Conservation (phyloP, 2,888 invertebrate species). For the Gortyna flavago region DNA sequence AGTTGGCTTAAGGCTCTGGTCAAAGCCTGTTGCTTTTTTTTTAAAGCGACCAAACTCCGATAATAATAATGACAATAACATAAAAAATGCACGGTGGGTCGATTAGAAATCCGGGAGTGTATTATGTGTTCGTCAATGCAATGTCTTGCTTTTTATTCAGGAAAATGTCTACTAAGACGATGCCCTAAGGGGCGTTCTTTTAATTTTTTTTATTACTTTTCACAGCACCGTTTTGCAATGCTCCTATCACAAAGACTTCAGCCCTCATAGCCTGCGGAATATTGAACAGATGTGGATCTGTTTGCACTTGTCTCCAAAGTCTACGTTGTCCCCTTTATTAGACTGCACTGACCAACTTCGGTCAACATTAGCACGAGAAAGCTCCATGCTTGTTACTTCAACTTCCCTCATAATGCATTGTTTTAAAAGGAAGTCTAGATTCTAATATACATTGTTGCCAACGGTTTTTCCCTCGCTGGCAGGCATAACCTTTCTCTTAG, state of each 20-base stretch:
- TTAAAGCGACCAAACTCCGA: not conserved
- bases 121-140: not conserved
- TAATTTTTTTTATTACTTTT: not conserved
- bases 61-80: too few species aligned
- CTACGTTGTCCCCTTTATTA: slow-evolving; percentile 71
- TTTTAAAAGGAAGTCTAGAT: slow-evolving; percentile 56
- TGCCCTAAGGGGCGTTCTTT: not conserved
- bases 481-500: slow-evolving; percentile 58
- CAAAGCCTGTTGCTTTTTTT: not conserved
- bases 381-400: slow-evolving; percentile 61
- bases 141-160: not conserved
- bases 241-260: slow-evolving; percentile 36
- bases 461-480: slow-evolving; percentile 51
- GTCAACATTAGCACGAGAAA: slow-evolving; percentile 72
- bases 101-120: not conserved
- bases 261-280: slow-evolving; percentile 51
- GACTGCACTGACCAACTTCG: slow-evolving; percentile 65
- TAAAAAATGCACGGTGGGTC: not conserved
- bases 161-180: not conserved
- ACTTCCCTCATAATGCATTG: slow-evolving; percentile 57
- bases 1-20: not conserved
- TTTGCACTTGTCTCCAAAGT: slow-evolving; percentile 68
- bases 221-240: not conserved
- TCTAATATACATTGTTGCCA: slow-evolving; percentile 50
- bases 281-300: slow-evolving; percentile 71